phyloP scores from a whole-genome alignment of 2,888 invertebrate species.

The Sphaerophoria rueppellii region DNA sequence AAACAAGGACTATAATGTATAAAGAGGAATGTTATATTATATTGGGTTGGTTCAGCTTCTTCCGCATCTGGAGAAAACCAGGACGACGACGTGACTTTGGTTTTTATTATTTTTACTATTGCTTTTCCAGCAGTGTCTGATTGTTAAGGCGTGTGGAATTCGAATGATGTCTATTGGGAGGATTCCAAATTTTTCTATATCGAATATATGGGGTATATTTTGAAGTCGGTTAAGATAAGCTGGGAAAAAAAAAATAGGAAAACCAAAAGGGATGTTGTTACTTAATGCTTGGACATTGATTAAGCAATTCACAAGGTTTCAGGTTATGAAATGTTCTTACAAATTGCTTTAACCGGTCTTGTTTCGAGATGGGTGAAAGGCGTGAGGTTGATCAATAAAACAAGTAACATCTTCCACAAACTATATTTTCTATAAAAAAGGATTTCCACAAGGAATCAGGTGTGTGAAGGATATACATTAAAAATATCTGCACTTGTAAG shows the following conservation, averaged over 20 bases:
- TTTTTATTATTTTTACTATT: slow-evolving; percentile 69
- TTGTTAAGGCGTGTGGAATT: slow-evolving; percentile 12
- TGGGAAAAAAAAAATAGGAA: slow-evolving; percentile 36
- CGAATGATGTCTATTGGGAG: neutral
- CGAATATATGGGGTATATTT: neutral
- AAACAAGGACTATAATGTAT: neutral
- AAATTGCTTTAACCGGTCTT: slow-evolving; percentile 48
- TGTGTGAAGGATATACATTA: neutral
- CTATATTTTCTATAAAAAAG: neutral
- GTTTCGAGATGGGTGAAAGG: slow-evolving; percentile 5
- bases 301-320: slow-evolving; percentile 65
- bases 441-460: neutral
- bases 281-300: slow-evolving; percentile 71
- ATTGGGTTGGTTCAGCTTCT: slow-evolving; percentile 42
- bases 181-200: neutral
- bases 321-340: slow-evolving; percentile 63
- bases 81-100: slow-evolving; percentile 69
- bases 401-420: slow-evolving; percentile 8
- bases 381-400: slow-evolving; percentile 33
- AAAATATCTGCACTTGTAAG: slow-evolving; percentile 36
- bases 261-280: slow-evolving; percentile 49
- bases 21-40: slow-evolving; percentile 53
- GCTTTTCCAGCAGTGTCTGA: slow-evolving; percentile 56
- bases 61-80: slow-evolving; percentile 54
- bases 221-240: slow-evolving; percentile 35